phyloP scores from a whole-genome alignment of 2,113 vertebrate genomes.

The Arizona elegans region DNA sequence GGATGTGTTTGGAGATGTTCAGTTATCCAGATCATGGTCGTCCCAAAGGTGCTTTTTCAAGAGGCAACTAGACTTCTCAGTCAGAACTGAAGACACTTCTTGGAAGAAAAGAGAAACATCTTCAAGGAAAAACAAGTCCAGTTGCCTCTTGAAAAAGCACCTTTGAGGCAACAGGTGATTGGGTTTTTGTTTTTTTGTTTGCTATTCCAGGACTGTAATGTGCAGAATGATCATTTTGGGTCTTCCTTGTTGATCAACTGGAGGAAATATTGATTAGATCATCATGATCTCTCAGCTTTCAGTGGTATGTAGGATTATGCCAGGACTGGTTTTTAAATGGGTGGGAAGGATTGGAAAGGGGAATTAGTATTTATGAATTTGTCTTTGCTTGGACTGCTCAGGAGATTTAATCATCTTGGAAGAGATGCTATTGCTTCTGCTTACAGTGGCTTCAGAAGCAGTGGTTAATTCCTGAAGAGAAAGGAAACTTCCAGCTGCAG shows the following conservation, averaged over 20 bases:
- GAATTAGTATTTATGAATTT: not conserved
- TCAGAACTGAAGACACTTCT: not conserved
- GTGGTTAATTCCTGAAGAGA: not conserved
- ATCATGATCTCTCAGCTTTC: not conserved
- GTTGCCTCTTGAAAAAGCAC: not conserved
- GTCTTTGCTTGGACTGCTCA: not conserved
- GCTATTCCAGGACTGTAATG: not conserved
- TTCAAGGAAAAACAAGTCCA: not conserved
- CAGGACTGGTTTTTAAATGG: not conserved
- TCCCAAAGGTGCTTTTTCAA: not conserved
- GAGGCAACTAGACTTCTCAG: not conserved
- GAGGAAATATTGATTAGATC: not conserved
- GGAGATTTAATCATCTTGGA: not conserved
- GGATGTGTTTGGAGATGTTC: not conserved
- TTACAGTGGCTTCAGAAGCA: not conserved
- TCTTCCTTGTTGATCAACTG: not conserved
- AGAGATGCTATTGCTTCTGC: not conserved
- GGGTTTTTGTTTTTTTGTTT: not conserved
- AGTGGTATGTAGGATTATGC: not conserved
- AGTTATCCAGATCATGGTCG: not conserved
- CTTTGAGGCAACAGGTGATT: not conserved
- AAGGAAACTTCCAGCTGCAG: not conserved
- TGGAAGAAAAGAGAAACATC: not conserved
- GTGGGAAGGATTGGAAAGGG: not conserved
- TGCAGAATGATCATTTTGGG: not conserved